Evolutionary conservation across 2,113 vertebrate genomes (phyloP), one percentile per base, ranked within the genome.

Genomic region (Danionella cerebrum): DNA sequence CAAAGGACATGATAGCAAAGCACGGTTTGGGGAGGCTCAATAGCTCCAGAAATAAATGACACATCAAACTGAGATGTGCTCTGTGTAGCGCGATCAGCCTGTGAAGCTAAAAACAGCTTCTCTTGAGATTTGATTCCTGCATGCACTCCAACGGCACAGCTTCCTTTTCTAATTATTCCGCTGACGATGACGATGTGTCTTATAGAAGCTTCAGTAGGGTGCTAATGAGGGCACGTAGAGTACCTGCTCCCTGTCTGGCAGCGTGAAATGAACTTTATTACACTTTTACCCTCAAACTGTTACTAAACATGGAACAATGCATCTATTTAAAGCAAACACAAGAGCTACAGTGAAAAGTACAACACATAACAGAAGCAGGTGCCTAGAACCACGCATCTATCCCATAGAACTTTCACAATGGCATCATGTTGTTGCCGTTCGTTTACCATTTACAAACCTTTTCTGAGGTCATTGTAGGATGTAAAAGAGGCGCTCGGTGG

Each of bases 151-250:
- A 35, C 3, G 21, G 35, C 41, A 78, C 52, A 79, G 77, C 75
- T 84, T 78, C 69, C 83, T 81, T 82, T 73, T 75, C 75, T 82
- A 80, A 84, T 84, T 79, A 83, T 31, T 31, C 7, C 7, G 29
- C 29, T 31, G 3, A 7, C 7, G 4, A 4, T 4, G 29, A 31
- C 3, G 7, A 31, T 31, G 29, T 7, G 7, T 31, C 29, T 31
- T 31, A 7, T 31, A 31, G 29, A 31, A 4, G 7, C 29, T 31
- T 31, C 27, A 7, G 12, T 36, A 50, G 19, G 27, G 50, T 47
- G 76, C 74, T 69, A 62, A 64, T 66, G 71, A 83, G 55, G 77
- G 70, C 71, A 42, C 4, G 57, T 53, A 41, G 36, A 50, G 18
- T 57, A 57, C 11, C 19, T 33, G 39, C 55, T 22, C 22, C 58